Evolutionary conservation across 2,113 vertebrate species (phyloP), one percentile per base, ranked within the genome.

Genomic region (Pyxicephalus adspersus): DNA sequence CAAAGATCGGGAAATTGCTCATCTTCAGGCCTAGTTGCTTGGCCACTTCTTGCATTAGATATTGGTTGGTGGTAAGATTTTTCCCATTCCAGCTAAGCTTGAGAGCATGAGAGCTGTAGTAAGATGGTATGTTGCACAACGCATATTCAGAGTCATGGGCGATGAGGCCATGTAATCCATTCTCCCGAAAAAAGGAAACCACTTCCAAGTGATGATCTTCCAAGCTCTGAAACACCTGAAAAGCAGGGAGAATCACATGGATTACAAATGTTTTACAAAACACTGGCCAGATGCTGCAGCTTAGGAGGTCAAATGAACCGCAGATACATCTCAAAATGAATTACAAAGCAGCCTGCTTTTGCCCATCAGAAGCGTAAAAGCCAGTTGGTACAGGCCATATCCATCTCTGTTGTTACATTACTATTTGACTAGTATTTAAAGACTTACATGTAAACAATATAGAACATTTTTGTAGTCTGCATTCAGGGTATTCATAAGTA

Each of bases 71-170:
- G 85, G 95, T 96, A 79, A 97, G 93, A 89, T 96, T 97, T 85
- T 97, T 97, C 84, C 96, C 96, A 23, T 97, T 97, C 95, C 96
- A 97, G 90, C 95, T 96, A 81, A 97, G 92, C 86, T 96, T 97
- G 86, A 97, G 94, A 5, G 95, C 94, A 38, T 96, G 95, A 3
- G 95, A 96, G 65, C 95, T 96, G 86, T 96, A 96, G 87, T 97
- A 97, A 85, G 93, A 94, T 5, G 95, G 95, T 64, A 96, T 94
- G 81, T 96, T 96, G 90, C 94, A 96, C 86, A 97, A 92, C 2
- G 96, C 95, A 55, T 95, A 97, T 89, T 97, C 96, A 0, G 96
- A 96, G 84, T 97, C 96, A 84, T 96, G 96, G 86, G 95, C 96
- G 20, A 97, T 95, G 80, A 97, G 93, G 73, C 96, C 96, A n/a